phyloP scores from a whole-genome alignment of 2,113 vertebrate species.

The Sturnus vulgaris region DNA sequence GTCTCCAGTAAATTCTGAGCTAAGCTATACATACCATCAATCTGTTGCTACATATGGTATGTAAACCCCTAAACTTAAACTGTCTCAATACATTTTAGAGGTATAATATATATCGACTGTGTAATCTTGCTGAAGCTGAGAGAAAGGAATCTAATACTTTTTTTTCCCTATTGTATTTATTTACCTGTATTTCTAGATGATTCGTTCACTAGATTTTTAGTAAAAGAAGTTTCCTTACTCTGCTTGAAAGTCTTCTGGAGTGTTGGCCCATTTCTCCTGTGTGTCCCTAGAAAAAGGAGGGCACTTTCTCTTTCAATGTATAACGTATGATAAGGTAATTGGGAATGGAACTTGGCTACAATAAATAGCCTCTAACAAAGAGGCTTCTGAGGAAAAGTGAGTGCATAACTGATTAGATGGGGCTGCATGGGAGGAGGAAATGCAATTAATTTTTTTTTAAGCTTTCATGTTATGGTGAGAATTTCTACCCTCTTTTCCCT shows the following conservation, averaged over 20 bases:
- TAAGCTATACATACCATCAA: background rate
- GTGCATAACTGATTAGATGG: background rate
- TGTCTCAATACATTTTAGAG: background rate
- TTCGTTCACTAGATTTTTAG: background rate
- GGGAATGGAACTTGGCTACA: background rate
- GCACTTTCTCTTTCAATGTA: background rate
- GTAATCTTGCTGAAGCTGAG: background rate
- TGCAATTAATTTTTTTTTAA: background rate
- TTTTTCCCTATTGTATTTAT: background rate
- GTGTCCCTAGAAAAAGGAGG: background rate
- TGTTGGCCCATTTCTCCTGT: background rate
- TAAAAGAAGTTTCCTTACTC: background rate
- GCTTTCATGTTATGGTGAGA: background rate
- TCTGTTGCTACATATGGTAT: background rate
- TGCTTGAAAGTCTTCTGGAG: background rate
- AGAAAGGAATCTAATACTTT: background rate
- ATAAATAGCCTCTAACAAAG: background rate
- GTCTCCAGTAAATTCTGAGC: background rate
- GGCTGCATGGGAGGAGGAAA: background rate
- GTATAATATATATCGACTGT: background rate
- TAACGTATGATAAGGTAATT: background rate
- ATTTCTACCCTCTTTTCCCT: background rate
- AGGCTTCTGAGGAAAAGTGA: background rate
- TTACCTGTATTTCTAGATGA: background rate
- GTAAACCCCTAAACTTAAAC: background rate